These are phyloP conservation scores for Excalfactoria chinensis DNA, from an alignment of 2,113 vertebrate species.

Conservation along the genomic window DNA sequence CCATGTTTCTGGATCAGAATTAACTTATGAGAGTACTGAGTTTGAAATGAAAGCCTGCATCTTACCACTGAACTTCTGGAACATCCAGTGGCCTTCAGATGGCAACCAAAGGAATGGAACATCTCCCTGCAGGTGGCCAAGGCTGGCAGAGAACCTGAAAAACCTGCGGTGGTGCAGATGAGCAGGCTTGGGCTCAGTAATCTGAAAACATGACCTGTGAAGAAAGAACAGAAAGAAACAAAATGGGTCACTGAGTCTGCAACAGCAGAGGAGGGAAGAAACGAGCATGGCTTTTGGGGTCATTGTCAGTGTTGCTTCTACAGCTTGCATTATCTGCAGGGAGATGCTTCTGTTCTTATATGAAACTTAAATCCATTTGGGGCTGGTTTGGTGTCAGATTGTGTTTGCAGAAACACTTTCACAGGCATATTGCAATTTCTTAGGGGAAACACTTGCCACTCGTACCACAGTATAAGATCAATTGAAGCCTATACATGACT, in stretches of 20 bases:
- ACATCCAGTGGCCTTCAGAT: background rate
- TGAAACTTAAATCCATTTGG: background rate
- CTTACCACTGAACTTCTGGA: background rate
- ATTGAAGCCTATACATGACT: background rate
- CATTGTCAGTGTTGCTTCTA: background rate
- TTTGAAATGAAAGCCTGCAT: background rate
- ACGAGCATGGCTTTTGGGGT: background rate
- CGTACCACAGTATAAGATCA: background rate
- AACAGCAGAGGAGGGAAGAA: background rate
- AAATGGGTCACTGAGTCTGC: background rate
- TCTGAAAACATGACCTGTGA: background rate
- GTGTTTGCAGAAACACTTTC: background rate
- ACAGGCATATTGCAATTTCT: background rate
- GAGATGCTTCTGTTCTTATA: background rate
- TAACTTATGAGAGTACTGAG: background rate
- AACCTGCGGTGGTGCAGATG: background rate
- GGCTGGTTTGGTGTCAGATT: background rate
- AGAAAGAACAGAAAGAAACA: background rate
- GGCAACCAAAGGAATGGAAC: background rate
- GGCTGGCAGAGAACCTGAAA: background rate
- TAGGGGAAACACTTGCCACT: background rate
- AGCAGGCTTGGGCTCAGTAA: background rate
- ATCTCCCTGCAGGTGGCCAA: background rate
- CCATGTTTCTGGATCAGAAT: background rate
- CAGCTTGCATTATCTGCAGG: background rate